These are phyloP conservation scores for Sebastiscus tertius DNA, from an alignment of 2,797 vertebrate genomes.

Conservation along the genomic window DNA sequence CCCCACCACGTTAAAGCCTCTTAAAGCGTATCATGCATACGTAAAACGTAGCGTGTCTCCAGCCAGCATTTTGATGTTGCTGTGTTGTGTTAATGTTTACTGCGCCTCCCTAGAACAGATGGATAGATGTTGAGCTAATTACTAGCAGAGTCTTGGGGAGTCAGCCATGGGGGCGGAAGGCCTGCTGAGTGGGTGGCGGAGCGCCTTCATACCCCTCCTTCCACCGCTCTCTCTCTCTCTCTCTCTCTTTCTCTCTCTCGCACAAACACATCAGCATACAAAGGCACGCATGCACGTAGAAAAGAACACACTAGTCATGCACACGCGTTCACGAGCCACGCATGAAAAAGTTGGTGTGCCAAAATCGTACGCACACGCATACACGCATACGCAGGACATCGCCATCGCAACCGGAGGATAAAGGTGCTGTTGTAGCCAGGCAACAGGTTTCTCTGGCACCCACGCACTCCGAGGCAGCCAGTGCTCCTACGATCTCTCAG, in stretches of 20 bases:
- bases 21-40: conserved; percentile 39
- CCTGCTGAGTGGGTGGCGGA: conserved; percentile 78
- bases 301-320: not conserved
- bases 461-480: conserved; percentile 74
- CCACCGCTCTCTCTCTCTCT: conserved; percentile 17
- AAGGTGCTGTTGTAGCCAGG: conserved; percentile 83
- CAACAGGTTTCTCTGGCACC: conserved; percentile 82
- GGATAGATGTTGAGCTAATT: conserved; percentile 82
- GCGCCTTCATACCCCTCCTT: conserved; percentile 63
- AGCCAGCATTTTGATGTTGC: conserved; percentile 72
- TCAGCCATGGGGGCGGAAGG: conserved; percentile 79
- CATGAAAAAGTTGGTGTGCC: conserved; percentile 25
- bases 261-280: conserved; percentile 37
- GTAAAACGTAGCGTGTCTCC: conserved; percentile 56
- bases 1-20: conserved; percentile 30
- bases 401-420: conserved; percentile 79
- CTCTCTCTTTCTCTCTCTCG: conserved; percentile 1
- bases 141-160: conserved; percentile 80
- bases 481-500: conserved; percentile 65
- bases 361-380: conserved; percentile 22
- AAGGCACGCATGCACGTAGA: conserved; percentile 8
- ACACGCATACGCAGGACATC: conserved; percentile 66
- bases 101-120: conserved; percentile 78
- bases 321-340: not conserved
- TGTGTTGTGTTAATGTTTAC: conserved; percentile 78